Percentiles rank a stretch among this genome's conserved stretches.
phyloP scores from a whole-genome alignment of 2,113 vertebrate genomes.

The Lontra canadensis region DNA sequence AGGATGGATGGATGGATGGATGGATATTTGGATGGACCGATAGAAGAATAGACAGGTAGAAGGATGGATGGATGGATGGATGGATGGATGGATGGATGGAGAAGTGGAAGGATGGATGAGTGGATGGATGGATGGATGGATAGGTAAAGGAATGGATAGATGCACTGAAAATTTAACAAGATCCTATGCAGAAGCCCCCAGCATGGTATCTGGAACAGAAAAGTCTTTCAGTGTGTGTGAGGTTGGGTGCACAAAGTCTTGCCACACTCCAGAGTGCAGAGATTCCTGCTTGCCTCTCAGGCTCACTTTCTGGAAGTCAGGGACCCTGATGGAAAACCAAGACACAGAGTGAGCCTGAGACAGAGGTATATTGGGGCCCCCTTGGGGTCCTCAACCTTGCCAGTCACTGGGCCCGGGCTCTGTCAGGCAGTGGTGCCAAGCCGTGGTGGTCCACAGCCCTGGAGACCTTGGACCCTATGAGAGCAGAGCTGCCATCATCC shows the following conservation, averaged over 20 bases:
- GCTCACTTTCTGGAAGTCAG: slow-evolving; percentile 46
- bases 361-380: slow-evolving; percentile 8
- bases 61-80: neutral
- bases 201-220: neutral
- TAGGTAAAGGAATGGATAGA: neutral
- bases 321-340: slow-evolving; percentile 30
- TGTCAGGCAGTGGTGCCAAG: neutral
- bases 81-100: fast-evolving
- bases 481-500: neutral
- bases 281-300: neutral
- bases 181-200: neutral
- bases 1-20: no score
- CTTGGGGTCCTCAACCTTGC: neutral
- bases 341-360: neutral
- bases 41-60: no score
- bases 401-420: neutral
- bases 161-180: neutral
- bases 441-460: neutral
- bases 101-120: no score
- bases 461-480: neutral
- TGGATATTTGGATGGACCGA: no score
- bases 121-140: neutral
- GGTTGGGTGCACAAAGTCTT: neutral
- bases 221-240: neutral
- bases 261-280: fast-evolving